Base-by-base conservation (phyloP, 1,140 invertebrate genomes). In the Drosophila navojoa region DNA sequence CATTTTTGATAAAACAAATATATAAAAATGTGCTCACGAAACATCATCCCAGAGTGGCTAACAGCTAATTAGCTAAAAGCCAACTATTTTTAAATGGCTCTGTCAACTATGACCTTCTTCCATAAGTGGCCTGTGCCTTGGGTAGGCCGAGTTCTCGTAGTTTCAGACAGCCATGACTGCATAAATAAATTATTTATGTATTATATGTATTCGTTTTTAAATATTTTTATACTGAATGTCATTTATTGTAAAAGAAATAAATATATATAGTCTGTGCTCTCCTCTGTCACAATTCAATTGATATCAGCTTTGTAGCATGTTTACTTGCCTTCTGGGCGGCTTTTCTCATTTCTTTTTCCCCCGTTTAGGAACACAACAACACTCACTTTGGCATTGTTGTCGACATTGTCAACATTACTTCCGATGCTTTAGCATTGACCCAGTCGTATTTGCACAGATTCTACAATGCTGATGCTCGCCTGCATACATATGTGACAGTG, bases 381-480 rank as follows among this genome's bases (percentile, higher is more conserved):
- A 22, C 2, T 59, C 52, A 63, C 58, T 69, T 70, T 62, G 71
- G 32, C 71, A 69, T 61, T 49, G 53, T 42, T 73, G 64, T 55
- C 66, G 55, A 62, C 64, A 47, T 7, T 53, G 57, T 73, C 64
- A 69, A 70, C 38, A 42, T 44, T 45, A 66, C 58, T 74, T 72
- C 54, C 62, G 71, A 53, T 32, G 19, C 59, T 74, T 52, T 53
- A 44, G 15, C 57, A 68, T 68, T 73, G 70, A 72, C 55, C 70
- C 70, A 38, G 38, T 38, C 62, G 38, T 87, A 68, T 87, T 82
- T 82, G 78, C 61, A 47, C 29, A 71, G 64, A 81, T 81, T 80
- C 57, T 60, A 29, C 40, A 42, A 42, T 54, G 70, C 54, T 53
- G 62, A 52, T 66, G 25, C 27, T 59, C n/a, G n/a, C 11, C 4